Base-by-base conservation (phyloP, 2,888 invertebrate genomes). In the Oligia latruncula region DNA sequence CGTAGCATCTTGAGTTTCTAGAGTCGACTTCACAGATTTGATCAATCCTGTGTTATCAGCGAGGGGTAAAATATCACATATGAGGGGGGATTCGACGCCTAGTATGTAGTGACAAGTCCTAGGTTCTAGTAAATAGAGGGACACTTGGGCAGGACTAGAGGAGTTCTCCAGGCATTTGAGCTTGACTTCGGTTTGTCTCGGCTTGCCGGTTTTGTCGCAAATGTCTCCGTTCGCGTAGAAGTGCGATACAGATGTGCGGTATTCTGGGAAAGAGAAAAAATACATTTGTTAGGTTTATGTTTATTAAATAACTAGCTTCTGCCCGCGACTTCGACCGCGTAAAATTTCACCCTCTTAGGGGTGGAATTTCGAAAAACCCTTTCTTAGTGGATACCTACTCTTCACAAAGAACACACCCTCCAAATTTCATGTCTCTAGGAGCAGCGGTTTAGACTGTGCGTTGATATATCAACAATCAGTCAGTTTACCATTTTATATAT, bases 31-130 rank as follows among this genome's bases (percentile, higher is more conserved):
- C 0, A 88, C 87, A 0, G 93, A 84, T 77, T 94, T 94, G 2
- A 97, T 95, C 4, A 99, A 95, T 5, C 99, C 99, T 91, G 98
- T 97, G 49, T 98, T 98, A 94, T 99, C 99, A 0, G 98, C 98
- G 84, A 98, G 96, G 4, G 98, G 97, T 74, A 99, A 94, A 86
- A 99, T 98, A 90, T 98, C 98, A 95, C 99, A 99, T 89, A 99
- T 98, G 15, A 99, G 95, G 0, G 98, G 98, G 0, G 99, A 99
- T 93, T 99, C 99, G 0, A 99, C 99, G n/a, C 98, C 99, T 74
- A 99, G 96, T 77, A 99, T 98, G 93, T 99, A 99, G 95, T 99
- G 98, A 93, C 99, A 99, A 0, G 98, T 98, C 91, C 98, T 98
- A 0, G 99, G 99, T 93, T 99, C 99, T 6, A 99, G 94, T 40